Percentiles rank a stretch among this genome's conserved stretches.
phyloP scores from a whole-genome alignment of 2,888 invertebrate species.

The Endotricha flammealis region DNA sequence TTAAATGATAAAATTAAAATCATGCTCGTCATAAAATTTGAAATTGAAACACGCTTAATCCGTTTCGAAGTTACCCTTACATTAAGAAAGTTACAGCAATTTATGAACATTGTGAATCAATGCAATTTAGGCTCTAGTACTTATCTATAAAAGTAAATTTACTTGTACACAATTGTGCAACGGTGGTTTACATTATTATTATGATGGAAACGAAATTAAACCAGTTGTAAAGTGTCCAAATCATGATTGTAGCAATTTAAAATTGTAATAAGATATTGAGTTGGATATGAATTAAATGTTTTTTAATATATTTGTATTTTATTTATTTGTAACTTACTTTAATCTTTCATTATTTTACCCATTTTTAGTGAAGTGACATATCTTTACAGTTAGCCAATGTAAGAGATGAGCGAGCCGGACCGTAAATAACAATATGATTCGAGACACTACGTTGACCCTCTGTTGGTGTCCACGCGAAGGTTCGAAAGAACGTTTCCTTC shows the following conservation, averaged over 20 bases:
- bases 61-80: no score
- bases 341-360: background rate
- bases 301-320: background rate
- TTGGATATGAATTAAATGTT: constrained; percentile 7
- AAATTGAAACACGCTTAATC: no score
- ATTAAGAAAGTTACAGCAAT: background rate
- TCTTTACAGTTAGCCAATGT: no score
- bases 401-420: no score
- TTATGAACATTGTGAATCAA: background rate
- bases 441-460: no score
- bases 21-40: no score
- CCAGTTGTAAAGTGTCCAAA: constrained; percentile 1
- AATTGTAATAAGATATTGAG: constrained; percentile 6
- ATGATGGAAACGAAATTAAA: constrained; percentile 1
- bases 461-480: no score
- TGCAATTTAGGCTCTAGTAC: constrained; percentile 10
- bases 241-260: constrained; percentile 4
- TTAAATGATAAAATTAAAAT: no score
- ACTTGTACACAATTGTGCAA: background rate
- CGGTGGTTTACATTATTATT: constrained; percentile 1
- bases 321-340: no score
- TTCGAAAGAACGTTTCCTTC: no score
- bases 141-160: constrained; percentile 2
- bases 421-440: no score
- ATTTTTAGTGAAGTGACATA: no score